A percentile compares a stretch with the other conserved stretches of the same genome.
These are phyloP conservation scores for Patella ulyssiponensis DNA, from an alignment of 2,888 invertebrate genomes.

Conservation along the genomic window DNA sequence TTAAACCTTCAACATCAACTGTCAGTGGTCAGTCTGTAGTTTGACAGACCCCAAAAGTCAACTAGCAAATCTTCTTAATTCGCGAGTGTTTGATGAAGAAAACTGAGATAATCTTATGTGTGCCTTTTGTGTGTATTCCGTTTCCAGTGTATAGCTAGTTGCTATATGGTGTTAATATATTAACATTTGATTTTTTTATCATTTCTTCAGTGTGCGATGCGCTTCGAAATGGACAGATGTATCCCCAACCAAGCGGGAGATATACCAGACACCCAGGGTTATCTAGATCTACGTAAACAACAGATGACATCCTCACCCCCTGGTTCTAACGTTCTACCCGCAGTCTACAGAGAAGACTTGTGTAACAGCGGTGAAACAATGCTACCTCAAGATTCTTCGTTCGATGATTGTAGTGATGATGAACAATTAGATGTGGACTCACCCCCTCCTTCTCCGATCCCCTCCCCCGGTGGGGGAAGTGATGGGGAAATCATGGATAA, in stretches of 20 bases:
- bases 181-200: constrained; percentile 17
- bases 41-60: constrained; percentile 10
- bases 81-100: neutral
- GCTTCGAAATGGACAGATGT: constrained; percentile 43
- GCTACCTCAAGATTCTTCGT: constrained; percentile 14
- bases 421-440: constrained; percentile 36
- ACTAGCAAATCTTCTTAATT: neutral
- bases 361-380: constrained; percentile 20
- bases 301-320: constrained; percentile 12
- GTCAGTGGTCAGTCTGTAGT: constrained; percentile 7
- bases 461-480: constrained; percentile 15
- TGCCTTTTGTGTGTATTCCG: neutral
- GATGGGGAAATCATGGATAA: constrained; percentile 22
- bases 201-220: constrained; percentile 37
- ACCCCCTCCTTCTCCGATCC: constrained; percentile 31
- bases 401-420: constrained; percentile 27
- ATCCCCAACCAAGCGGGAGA: constrained; percentile 38
- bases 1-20: constrained; percentile 5
- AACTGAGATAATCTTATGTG: constrained; percentile 3
- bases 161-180: constrained; percentile 15
- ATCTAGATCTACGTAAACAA: constrained; percentile 24
- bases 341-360: constrained; percentile 9
- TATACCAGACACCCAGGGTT: constrained; percentile 31
- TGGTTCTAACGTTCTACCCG: constrained; percentile 5
- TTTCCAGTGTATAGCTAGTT: too few relatives aligned